Evolutionary conservation across 2,888 invertebrate genomes (phyloP).

Genomic region (Chymomyza caudatula): DNA sequence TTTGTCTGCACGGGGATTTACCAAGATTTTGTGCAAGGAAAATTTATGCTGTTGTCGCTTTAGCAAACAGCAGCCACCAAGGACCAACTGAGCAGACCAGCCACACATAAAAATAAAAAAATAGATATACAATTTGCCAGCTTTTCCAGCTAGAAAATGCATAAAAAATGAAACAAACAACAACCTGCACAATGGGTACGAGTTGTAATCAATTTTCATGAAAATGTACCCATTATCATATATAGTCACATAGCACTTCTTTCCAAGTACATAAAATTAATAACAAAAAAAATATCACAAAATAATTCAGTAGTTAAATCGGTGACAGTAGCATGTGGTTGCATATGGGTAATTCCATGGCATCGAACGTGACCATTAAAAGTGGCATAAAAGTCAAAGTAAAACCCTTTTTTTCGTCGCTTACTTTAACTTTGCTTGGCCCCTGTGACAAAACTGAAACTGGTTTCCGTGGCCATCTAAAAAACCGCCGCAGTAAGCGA

Average conservation of each 20-base stretch:
- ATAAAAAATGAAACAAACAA: conserved; percentile 8
- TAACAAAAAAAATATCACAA: neutral
- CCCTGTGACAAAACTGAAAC: too few species aligned
- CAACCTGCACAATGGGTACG: neutral
- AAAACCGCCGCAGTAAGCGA: too few species aligned
- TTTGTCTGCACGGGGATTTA: conserved; percentile 32
- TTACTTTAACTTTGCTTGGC: too few species aligned
- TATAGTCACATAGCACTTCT: neutral
- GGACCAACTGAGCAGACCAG: conserved; percentile 14
- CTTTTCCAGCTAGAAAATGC: conserved; percentile 5
- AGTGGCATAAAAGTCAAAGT: too few species aligned
- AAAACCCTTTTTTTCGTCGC: too few species aligned
- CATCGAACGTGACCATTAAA: too few species aligned
- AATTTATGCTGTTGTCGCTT: conserved; percentile 47
- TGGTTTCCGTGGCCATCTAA: too few species aligned
- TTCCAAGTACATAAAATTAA: neutral
- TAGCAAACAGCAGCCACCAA: conserved; percentile 34
- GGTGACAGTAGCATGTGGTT: too few species aligned
- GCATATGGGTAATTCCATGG: too few species aligned
- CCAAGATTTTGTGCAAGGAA: conserved; percentile 30
- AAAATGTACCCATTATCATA: neutral
- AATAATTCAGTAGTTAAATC: too few species aligned
- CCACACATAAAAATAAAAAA: conserved; percentile 29
- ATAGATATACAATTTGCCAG: conserved; percentile 35
- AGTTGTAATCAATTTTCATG: neutral